These are phyloP conservation scores for Tupaia tana DNA, from an alignment of 2,113 vertebrate genomes.

Conservation along the genomic window DNA sequence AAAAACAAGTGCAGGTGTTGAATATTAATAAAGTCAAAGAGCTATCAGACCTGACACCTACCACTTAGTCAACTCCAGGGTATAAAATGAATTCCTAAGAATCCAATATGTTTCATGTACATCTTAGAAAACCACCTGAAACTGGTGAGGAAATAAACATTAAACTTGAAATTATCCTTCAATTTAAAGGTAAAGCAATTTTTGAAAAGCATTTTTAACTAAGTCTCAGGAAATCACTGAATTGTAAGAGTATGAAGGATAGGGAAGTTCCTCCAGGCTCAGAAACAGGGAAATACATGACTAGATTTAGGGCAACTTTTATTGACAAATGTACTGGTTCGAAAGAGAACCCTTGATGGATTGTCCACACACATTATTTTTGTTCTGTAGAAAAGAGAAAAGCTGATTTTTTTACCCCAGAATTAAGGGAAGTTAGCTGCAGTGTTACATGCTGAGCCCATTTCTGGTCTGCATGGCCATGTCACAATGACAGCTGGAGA, in stretches of 20 bases:
- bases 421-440: neutral
- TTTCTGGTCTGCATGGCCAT: neutral
- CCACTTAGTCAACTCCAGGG: neutral
- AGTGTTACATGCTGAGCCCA: rapidly evolving
- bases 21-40: neutral
- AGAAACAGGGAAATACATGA: neutral
- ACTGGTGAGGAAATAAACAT: neutral
- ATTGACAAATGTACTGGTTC: neutral
- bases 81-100: slow-evolving; percentile 43
- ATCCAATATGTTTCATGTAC: neutral
- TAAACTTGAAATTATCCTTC: neutral
- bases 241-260: neutral
- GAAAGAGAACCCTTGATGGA: neutral
- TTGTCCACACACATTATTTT: neutral
- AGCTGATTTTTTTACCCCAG: too few species aligned
- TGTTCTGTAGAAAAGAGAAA: neutral
- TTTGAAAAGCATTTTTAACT: neutral
- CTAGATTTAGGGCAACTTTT: neutral
- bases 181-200: neutral
- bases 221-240: neutral
- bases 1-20: neutral
- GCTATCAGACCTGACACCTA: neutral
- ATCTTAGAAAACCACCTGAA: neutral
- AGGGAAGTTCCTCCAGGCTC: neutral
- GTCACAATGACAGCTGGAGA: neutral